Evolutionary conservation across 1,140 invertebrate genomes (phyloP), one percentile per base, ranked within the genome.

Genomic region (Alviniconcha marisindica): DNA sequence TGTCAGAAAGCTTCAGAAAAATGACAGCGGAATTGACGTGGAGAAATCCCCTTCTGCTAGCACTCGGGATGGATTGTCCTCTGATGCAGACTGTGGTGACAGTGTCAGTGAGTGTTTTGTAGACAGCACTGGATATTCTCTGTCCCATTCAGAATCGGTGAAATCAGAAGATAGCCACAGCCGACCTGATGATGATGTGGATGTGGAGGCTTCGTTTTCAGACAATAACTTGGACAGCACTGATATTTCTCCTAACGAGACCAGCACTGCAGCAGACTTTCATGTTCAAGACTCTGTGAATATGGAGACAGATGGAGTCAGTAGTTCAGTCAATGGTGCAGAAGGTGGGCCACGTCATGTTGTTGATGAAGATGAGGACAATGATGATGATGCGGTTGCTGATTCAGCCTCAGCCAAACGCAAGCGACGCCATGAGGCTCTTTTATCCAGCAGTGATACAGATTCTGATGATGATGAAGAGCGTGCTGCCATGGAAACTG

Each of bases 331-430:
- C 31, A 83, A 77, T 56, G 77, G 78, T 88, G 78, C 90, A n/a
- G 84, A 87, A 36, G 71, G 77, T 81, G 73, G 56, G 48, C 40
- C 48, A 3, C 38, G 38, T 33, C 38, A n/a, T n/a, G 73, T 12
- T 51, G 44, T 24, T 51, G 54, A 77, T 82, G 76, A 69, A 38
- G 80, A 77, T 48, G 51, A 71, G 40, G n/a, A n/a, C n/a, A n/a
- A 88, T 80, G 93, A 80, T 83, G 88, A 80, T 51, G 82, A 56
- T 54, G 77, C 36, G 31, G 77, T 38, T 33, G 82, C 44, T 73
- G 82, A 83, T 73, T 42, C 56, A 40, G 63, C 60, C 94, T 91
- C 83, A 51, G 95, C 96, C 1, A 95, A 95, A 88, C 95, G 96
- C 81, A 95, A 95, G 54, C 96, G 96, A 94, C 94, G 94, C 1